Percentiles rank a stretch among this genome's conserved stretches.
phyloP scores from a whole-genome alignment of 2,888 invertebrate species.

The Hirtodrosophila confusa region DNA sequence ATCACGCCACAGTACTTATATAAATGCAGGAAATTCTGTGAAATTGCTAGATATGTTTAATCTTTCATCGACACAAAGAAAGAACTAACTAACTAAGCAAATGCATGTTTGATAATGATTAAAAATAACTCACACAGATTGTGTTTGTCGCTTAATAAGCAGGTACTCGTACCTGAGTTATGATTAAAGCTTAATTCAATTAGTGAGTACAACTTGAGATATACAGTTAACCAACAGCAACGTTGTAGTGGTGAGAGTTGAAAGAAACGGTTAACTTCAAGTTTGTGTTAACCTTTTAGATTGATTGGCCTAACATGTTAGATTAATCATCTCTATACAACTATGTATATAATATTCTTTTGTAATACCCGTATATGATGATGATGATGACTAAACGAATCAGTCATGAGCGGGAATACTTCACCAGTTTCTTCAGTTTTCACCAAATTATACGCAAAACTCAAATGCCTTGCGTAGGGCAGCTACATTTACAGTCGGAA shows the following conservation, averaged over 20 bases:
- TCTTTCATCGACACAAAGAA: constrained; percentile 19
- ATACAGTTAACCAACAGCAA: neutral
- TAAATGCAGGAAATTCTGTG: constrained; percentile 8
- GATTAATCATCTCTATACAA: too few species aligned
- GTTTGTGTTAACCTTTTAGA: too few species aligned
- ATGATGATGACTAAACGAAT: neutral
- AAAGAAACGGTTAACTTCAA: too few species aligned
- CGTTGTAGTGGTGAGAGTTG: neutral
- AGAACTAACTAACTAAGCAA: constrained; percentile 7
- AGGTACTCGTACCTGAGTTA: constrained; percentile 1
- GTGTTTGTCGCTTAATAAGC: constrained; percentile 24
- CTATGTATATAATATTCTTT: too few species aligned
- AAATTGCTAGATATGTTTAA: constrained; percentile 28
- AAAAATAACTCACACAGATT: constrained; percentile 13
- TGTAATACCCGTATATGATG: too few species aligned
- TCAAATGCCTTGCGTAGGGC: constrained; percentile 18
- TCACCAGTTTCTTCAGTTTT: too few species aligned
- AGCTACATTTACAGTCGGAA: neutral
- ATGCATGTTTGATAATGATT: constrained; percentile 28
- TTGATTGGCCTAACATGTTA: too few species aligned
- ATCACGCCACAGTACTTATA: neutral
- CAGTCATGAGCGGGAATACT: neutral
- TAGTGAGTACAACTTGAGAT: constrained; percentile 7
- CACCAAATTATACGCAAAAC: neutral
- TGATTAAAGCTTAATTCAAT: constrained; percentile 12